Evolutionary conservation across 1,140 invertebrate species (phyloP).

Genomic region (Scaptomyza pallida): DNA sequence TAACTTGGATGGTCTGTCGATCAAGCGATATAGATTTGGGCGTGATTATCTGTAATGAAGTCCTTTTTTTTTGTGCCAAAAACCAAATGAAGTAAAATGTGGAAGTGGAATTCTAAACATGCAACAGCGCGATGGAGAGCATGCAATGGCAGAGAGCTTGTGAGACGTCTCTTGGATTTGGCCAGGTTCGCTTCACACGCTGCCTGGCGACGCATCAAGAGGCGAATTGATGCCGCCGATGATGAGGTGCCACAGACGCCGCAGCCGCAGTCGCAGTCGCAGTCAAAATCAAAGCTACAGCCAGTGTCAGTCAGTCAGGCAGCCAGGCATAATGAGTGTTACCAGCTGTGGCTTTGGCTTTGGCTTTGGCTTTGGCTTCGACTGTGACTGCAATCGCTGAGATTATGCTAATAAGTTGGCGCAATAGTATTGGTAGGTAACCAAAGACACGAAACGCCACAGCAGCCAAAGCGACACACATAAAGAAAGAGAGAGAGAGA

Average conservation of each 20-base stretch:
- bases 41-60: too few relatives aligned
- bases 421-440: conserved; percentile 68
- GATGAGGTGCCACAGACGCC: conserved; percentile 59
- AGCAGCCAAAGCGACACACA: conserved; percentile 1
- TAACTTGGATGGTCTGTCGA: too few relatives aligned
- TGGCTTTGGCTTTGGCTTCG: too few relatives aligned
- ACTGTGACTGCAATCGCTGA: conserved; percentile 42
- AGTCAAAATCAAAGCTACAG: conserved; percentile 1
- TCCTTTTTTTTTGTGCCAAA: too few relatives aligned
- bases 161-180: conserved; percentile 9
- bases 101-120: conserved; percentile 61
- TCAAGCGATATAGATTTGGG: too few relatives aligned
- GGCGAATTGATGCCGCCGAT: conserved; percentile 76
- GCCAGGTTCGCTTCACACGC: conserved; percentile 62
- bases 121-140: conserved; percentile 33
- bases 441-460: conserved; percentile 48
- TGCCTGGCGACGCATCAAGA: conserved; percentile 66
- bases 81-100: conserved; percentile 40
- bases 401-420: conserved; percentile 78
- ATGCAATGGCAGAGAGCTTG: conserved; percentile 10
- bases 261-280: conserved; percentile 23
- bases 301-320: conserved; percentile 1
- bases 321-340: conserved; percentile 60
- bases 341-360: conserved; percentile 21
- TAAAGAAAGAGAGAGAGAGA: conserved; percentile 38